phyloP scores from a whole-genome alignment of 2,797 vertebrate species.

The Enteromius paludinosus region DNA sequence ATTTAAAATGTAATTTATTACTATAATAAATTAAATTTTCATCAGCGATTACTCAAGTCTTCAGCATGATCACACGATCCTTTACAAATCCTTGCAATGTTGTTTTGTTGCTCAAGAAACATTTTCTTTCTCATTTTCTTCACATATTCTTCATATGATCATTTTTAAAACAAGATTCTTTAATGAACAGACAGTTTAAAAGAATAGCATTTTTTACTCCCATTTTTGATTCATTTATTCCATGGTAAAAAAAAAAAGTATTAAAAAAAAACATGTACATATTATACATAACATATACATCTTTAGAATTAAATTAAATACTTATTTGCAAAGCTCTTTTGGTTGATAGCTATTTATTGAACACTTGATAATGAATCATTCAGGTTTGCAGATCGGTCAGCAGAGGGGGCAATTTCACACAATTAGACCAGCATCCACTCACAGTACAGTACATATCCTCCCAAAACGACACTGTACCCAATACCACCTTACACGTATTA shows the following conservation, averaged over 20 bases:
- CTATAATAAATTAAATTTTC: background rate
- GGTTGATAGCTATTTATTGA: background rate
- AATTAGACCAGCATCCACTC: slow-evolving; percentile 1
- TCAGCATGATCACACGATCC: background rate
- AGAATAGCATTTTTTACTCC: background rate
- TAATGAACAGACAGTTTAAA: background rate
- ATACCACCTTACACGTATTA: background rate
- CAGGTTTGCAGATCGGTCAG: slow-evolving; percentile 59
- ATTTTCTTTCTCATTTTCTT: background rate
- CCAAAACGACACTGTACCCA: background rate
- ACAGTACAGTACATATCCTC: background rate
- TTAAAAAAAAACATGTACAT: background rate
- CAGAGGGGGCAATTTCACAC: slow-evolving; percentile 72
- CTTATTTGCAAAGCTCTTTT: background rate
- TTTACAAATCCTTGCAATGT: background rate
- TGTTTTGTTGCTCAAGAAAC: background rate
- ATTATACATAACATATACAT: background rate
- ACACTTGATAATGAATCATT: background rate
- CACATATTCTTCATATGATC: background rate
- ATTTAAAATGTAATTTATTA: background rate
- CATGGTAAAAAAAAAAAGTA: background rate
- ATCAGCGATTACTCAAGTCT: background rate
- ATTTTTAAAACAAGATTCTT: background rate
- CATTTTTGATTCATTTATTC: background rate
- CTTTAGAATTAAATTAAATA: background rate